These are phyloP conservation scores for Arvicola amphibius DNA, from an alignment of 2,797 vertebrate species.

Conservation along the genomic window DNA sequence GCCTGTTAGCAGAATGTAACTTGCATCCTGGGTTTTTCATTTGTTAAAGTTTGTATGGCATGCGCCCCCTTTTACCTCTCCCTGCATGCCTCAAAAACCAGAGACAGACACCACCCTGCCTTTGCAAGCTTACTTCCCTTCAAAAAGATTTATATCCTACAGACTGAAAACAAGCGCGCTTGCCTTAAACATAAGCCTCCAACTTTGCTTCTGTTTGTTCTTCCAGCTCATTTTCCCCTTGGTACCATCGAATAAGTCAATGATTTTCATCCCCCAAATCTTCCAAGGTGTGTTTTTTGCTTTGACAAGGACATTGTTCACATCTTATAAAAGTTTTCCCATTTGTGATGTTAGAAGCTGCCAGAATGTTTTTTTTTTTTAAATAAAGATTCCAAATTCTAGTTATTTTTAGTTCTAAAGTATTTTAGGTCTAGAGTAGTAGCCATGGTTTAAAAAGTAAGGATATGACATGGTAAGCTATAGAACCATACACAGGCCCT, in stretches of 20 bases:
- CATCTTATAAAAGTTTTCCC: slow-evolving; percentile 68
- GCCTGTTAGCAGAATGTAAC: slow-evolving; percentile 40
- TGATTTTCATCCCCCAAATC: slow-evolving; percentile 52
- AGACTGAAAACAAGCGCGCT: slow-evolving; percentile 70
- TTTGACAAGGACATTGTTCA: slow-evolving; percentile 65
- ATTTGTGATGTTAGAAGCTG: slow-evolving; percentile 65
- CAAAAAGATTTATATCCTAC: slow-evolving; percentile 73
- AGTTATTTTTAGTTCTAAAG: slow-evolving; percentile 65
- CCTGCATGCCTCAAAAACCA: slow-evolving; percentile 34
- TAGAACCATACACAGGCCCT: neutral
- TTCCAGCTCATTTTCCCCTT: slow-evolving; percentile 76
- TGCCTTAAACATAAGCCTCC: slow-evolving; percentile 70
- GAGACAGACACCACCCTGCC: slow-evolving; percentile 58
- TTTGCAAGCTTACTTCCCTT: slow-evolving; percentile 68
- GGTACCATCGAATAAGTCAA: slow-evolving; percentile 65
- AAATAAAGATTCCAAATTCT: slow-evolving; percentile 22
- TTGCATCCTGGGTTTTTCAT: slow-evolving; percentile 1
- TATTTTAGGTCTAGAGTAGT: slow-evolving; percentile 55
- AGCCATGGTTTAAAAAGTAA: slow-evolving; percentile 34
- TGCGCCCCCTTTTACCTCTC: neutral
- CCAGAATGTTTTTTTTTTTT: slow-evolving; percentile 46
- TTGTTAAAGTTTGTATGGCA: slow-evolving; percentile 9
- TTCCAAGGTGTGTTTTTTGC: slow-evolving; percentile 56
- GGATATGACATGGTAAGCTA: neutral
- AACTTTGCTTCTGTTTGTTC: slow-evolving; percentile 76